These are phyloP conservation scores for Xenops minutus DNA, from an alignment of 2,797 vertebrate genomes.

Conservation along the genomic window DNA sequence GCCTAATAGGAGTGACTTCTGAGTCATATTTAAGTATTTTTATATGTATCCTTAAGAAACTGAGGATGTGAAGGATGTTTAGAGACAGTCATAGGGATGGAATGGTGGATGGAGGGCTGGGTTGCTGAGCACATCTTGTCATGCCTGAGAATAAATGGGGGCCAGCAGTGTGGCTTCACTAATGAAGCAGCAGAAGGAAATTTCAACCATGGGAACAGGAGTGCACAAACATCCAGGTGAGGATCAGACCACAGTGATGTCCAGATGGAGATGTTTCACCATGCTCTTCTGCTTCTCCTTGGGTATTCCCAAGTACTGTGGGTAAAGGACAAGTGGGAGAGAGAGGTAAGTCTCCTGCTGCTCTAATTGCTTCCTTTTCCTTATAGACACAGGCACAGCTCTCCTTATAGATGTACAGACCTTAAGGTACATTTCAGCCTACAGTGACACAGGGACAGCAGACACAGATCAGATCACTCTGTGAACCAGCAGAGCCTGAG, in stretches of 20 bases:
- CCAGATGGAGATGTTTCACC: rapidly evolving
- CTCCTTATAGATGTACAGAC: neutral
- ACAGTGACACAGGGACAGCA: neutral
- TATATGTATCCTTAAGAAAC: neutral
- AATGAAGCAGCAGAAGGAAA: neutral
- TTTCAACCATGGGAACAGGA: neutral
- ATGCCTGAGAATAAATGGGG: neutral
- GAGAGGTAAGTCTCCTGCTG: neutral
- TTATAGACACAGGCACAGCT: neutral
- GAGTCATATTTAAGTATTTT: neutral
- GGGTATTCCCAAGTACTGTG: neutral
- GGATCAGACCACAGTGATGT: neutral
- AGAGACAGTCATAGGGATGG: neutral
- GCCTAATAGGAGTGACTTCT: neutral
- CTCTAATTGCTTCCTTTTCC: neutral
- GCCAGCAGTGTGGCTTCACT: neutral
- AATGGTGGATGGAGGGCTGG: neutral
- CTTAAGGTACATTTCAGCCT: neutral
- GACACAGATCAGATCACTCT: neutral
- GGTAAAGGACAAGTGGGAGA: neutral
- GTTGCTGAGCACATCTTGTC: neutral
- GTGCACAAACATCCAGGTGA: neutral
- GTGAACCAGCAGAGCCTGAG: neutral
- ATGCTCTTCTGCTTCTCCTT: neutral
- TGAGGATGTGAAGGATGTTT: neutral